Conservation (phyloP, 2,113 vertebrate species). For the Gadus chalcogrammus region DNA sequence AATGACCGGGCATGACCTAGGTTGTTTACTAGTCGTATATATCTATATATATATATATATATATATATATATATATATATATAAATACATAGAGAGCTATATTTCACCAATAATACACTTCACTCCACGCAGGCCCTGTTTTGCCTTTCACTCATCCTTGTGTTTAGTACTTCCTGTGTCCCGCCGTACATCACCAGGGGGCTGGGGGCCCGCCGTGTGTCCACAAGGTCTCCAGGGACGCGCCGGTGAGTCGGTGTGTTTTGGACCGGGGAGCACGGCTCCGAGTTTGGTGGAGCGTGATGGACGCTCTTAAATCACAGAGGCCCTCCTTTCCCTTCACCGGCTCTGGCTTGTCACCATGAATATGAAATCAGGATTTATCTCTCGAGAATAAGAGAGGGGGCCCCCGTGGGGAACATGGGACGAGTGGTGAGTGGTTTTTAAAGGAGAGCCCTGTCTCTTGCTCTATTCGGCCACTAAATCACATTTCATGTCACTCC, state of each 20-base stretch:
- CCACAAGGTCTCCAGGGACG: slow-evolving; percentile 51
- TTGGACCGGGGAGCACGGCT: slow-evolving; percentile 46
- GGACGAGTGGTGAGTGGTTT: slow-evolving; percentile 31
- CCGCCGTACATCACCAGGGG: slow-evolving; percentile 7
- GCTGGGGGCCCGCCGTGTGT: slow-evolving; percentile 32
- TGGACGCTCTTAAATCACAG: slow-evolving; percentile 54
- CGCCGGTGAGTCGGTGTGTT: slow-evolving; percentile 36
- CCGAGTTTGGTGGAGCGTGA: slow-evolving; percentile 58
- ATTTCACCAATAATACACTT: not conserved
- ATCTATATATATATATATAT: not conserved
- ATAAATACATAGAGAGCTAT: not conserved
- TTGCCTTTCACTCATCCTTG: slow-evolving; percentile 6
- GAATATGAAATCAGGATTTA: slow-evolving; percentile 54
- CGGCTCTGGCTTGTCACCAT: slow-evolving; percentile 39
- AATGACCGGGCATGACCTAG: not conserved
- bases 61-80: not conserved
- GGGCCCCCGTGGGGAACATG: slow-evolving; percentile 53
- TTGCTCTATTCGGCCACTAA: slow-evolving; percentile 30
- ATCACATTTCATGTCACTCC: slow-evolving; percentile 17
- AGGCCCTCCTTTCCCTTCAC: slow-evolving; percentile 17
- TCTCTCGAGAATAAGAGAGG: slow-evolving; percentile 40
- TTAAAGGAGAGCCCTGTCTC: slow-evolving; percentile 23
- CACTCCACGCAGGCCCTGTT: slow-evolving; percentile 7
- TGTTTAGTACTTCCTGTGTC: slow-evolving; percentile 7
- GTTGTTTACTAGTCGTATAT: not conserved